These are phyloP conservation scores for Egretta garzetta DNA, from an alignment of 2,113 vertebrate genomes.

Conservation along the genomic window DNA sequence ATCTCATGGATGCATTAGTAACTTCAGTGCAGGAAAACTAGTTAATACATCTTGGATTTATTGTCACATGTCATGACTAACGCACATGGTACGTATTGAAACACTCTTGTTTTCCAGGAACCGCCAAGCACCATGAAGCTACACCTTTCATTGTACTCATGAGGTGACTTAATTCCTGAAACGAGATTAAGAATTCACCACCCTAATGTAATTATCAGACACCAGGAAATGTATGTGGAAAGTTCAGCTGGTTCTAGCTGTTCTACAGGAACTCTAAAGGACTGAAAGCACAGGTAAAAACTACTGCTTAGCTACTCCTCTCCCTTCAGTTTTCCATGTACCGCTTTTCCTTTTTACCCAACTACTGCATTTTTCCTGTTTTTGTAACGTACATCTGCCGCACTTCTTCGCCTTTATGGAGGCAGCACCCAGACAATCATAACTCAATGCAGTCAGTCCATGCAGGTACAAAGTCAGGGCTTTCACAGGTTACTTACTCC, in stretches of 20 bases:
- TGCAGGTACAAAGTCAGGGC: neutral
- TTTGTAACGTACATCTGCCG: neutral
- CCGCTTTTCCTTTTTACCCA: neutral
- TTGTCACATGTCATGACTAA: constrained; percentile 42
- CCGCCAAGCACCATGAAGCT: constrained; percentile 35
- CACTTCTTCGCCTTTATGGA: neutral
- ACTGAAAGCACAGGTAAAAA: neutral
- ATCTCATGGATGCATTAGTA: constrained; percentile 26
- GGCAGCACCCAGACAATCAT: neutral
- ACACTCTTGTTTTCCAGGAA: constrained; percentile 62
- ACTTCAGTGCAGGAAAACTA: constrained; percentile 20
- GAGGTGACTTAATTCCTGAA: constrained; percentile 66
- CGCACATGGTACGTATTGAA: constrained; percentile 6
- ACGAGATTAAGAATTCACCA: constrained; percentile 65
- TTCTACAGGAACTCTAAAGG: neutral
- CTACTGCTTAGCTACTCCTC: neutral
- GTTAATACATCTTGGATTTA: neutral
- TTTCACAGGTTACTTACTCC: neutral
- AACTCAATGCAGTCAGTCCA: neutral
- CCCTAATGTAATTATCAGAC: constrained; percentile 46
- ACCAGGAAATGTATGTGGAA: constrained; percentile 38
- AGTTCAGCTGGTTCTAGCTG: neutral
- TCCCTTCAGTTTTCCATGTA: neutral
- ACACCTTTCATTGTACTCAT: constrained; percentile 67
- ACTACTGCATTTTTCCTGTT: neutral